phyloP scores from a whole-genome alignment of 2,888 invertebrate species.

The Nemotelus pantherinus region DNA sequence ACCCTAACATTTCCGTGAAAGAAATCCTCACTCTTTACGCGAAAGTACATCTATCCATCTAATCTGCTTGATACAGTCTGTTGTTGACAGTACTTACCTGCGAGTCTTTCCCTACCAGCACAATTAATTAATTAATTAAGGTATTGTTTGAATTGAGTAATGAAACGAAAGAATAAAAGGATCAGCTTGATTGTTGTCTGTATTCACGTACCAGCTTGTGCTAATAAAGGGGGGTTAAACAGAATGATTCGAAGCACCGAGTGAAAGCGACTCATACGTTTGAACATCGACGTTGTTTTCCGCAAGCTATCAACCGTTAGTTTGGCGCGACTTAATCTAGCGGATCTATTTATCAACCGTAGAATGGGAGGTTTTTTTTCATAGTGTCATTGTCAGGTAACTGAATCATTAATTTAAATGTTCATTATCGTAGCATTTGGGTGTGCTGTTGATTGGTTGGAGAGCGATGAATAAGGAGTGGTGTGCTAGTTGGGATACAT shows the following conservation, averaged over 20 bases:
- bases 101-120: not conserved
- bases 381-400: not conserved
- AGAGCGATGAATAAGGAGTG: too few species aligned
- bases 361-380: not conserved
- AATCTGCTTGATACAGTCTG: not conserved
- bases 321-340: conserved; percentile 5
- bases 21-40: too few species aligned
- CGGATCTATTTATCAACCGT: conserved; percentile 8
- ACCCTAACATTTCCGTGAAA: too few species aligned
- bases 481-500: too few species aligned
- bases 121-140: conserved; percentile 29
- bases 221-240: too few species aligned
- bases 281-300: not conserved
- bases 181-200: conserved; percentile 7
- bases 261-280: too few species aligned
- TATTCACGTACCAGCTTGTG: too few species aligned
- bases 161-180: conserved; percentile 20
- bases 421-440: conserved; percentile 4
- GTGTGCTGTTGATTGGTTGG: too few species aligned
- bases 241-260: too few species aligned
- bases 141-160: conserved; percentile 25
- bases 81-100: conserved; percentile 6
- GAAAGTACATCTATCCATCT: too few species aligned
- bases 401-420: conserved; percentile 32
- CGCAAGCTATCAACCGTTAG: not conserved